Evolutionary conservation across 2,113 vertebrate genomes (phyloP), one percentile per base, ranked within the genome.

Genomic region (Takifugu bimaculatus): DNA sequence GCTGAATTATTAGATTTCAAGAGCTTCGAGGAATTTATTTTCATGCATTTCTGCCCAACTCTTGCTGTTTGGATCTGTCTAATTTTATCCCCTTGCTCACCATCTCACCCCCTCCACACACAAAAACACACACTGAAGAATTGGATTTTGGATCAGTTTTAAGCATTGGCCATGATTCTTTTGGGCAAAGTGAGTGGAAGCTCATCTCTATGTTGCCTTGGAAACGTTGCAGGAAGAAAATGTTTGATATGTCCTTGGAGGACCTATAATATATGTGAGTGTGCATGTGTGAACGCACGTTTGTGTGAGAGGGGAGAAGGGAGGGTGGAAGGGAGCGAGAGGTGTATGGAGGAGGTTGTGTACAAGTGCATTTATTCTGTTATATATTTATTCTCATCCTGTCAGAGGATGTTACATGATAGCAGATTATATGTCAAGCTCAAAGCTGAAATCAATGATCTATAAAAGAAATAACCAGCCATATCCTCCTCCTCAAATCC

Each of bases 131-230:
- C n/a, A 74, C 53, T 62, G 51, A 60, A 43, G 54, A 72, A 76
- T 51, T 70, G 54, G 54, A 47, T 73, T 84, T 73, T 80, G 76
- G 81, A 87, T 82, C 67, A 74, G 81, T 80, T 85, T 72, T 77
- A 81, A 83, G 60, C 29, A 54, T 72, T 64, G 66, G 70, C 65
- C 73, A 28, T 62, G 73, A 81, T 78, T 66, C 68, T 81, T 80
- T 86, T 72, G 68, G 81, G 79, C 78, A 84, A 79, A 71, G 58
- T 62, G 29, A 43, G 56, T 66, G 68, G 63, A 80, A 77, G 77
- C 77, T 83, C 81, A 79, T 86, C 79, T 83, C 84, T 73, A 82
- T 48, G 88, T 90, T 87, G 83, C 88, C 85, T 72, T 88, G 87
- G 87, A 86, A 88, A 88, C 82, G 35, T 57, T 65, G 56, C 48